Conservation (phyloP, 2,888 invertebrate genomes). For the Smittia aterrima region DNA sequence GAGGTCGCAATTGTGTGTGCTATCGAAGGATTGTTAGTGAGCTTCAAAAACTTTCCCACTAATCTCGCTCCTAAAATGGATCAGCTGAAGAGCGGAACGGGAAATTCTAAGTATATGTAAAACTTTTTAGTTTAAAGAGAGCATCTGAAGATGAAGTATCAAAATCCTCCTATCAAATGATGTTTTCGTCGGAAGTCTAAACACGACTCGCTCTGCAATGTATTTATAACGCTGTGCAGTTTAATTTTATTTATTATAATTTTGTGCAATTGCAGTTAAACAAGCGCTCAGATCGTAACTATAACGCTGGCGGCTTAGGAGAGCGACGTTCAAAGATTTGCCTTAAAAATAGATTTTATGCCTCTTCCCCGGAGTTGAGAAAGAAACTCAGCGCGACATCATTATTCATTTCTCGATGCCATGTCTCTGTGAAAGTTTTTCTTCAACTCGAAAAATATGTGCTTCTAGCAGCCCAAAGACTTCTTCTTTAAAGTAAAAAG, state of each 20-base stretch:
- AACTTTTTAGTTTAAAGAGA: too few species aligned
- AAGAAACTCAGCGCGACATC: slow-evolving; percentile 34
- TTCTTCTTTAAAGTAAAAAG: not conserved
- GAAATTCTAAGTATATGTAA: too few species aligned
- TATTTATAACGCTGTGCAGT: not conserved
- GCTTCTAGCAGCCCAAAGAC: not conserved
- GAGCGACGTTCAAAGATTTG: not conserved
- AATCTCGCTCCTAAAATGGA: not conserved
- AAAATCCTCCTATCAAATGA: not conserved
- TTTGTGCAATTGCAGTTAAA: slow-evolving; percentile 20
- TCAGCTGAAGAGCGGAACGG: not conserved
- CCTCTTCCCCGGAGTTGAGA: not conserved
- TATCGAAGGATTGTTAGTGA: not conserved
- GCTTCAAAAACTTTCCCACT: not conserved
- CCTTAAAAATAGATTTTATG: slow-evolving; percentile 18
- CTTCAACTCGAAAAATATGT: not conserved
- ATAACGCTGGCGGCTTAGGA: slow-evolving; percentile 2
- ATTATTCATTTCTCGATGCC: slow-evolving; percentile 23
- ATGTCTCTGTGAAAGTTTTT: slow-evolving; percentile 14
- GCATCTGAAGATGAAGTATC: not conserved
- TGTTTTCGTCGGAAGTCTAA: not conserved
- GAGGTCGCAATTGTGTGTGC: not conserved
- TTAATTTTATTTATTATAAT: slow-evolving; percentile 17
- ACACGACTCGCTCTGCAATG: not conserved
- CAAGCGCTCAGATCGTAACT: not conserved